A percentile compares a stretch with the other conserved stretches of the same genome.
Conservation (phyloP, 1,140 invertebrate genomes). For the Scaptomyza pallida region DNA sequence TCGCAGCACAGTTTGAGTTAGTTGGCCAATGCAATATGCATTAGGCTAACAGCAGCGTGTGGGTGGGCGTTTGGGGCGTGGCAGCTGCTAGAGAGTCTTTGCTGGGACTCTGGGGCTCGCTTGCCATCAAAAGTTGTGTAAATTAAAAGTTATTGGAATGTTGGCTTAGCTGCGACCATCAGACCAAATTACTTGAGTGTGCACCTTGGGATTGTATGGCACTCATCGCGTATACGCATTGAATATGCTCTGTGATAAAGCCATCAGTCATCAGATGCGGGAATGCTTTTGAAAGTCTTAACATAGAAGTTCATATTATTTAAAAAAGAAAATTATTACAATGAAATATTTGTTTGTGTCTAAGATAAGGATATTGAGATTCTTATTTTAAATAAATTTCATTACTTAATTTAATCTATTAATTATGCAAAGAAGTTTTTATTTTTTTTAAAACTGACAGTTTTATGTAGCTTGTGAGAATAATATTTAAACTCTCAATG, state of each 20-base stretch:
- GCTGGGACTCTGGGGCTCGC: conserved; percentile 1
- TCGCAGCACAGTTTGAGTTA: conserved; percentile 38
- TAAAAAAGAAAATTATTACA: no score
- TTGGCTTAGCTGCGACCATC: conserved; percentile 27
- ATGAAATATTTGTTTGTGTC: no score
- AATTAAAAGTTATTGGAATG: conserved; percentile 60
- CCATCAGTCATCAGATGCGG: not conserved
- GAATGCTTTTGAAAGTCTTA: no score
- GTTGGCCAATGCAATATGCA: conserved; percentile 65
- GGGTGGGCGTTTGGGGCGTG: conserved; percentile 12
- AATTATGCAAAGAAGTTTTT: no score
- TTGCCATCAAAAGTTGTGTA: conserved; percentile 28
- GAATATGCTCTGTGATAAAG: not conserved
- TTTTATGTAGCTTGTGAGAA: no score
- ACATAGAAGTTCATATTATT: no score
- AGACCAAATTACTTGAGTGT: conserved; percentile 9
- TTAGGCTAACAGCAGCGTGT: conserved; percentile 34
- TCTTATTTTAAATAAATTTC: no score
- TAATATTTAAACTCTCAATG: no score
- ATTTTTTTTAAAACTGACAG: no score
- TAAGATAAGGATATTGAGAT: no score
- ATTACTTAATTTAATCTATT: no score
- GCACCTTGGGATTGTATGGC: conserved; percentile 1
- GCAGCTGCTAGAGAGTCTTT: conserved; percentile 6
- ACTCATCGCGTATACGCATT: not conserved